Base-by-base conservation (phyloP, 2,797 vertebrate genomes). In the Phrynocephalus vlangalii region DNA sequence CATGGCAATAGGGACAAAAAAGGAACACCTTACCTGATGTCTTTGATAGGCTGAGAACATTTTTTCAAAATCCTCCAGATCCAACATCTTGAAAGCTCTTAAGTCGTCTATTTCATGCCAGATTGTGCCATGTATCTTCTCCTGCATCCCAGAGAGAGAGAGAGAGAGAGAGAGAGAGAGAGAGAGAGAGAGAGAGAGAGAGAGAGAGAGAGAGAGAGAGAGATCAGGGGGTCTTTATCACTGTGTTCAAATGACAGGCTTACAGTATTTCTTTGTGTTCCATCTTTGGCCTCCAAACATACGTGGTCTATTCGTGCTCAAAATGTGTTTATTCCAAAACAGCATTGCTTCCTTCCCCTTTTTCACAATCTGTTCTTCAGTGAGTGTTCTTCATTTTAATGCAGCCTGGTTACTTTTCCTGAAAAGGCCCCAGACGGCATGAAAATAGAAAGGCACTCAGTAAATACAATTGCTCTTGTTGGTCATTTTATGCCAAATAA, bases 11-110 rank as follows among this genome's bases (percentile, higher is more conserved):
- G 1, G 16, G 33, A 86, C 1, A 44, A 81, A 0, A n/a, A 9
- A 9, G 75, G 2, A 4, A 79, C 67, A 0, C 75, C 93, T 88
- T 97, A 99, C 99, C 98, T 99, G 99, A 89, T 99, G 99, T 96
- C 98, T 98, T 95, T 99, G 99, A 96, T 99, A 99, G 0, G 99
- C 99, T 0, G 99, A 99, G 94, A 99, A 99, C 98, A 99, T 99
- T 96, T 98, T 99, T 95, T 99, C 99, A 90, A 99, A 99, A 94
- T 99, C 99, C 92, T 99, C 98, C 87, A 99, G 97, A 94, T 99
- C 99, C 52, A 99, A 95, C 67, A 98, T 96, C 94, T 98, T 98
- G 96, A 99, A 99, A 22, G 98, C 98, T 93, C 96, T 97, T 92
- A 98, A 96, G 95, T 99, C 99, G 89, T 99, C 99, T 5, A 99